These are phyloP conservation scores for Drosophila nasuta DNA, from an alignment of 1,140 invertebrate species.

Conservation along the genomic window DNA sequence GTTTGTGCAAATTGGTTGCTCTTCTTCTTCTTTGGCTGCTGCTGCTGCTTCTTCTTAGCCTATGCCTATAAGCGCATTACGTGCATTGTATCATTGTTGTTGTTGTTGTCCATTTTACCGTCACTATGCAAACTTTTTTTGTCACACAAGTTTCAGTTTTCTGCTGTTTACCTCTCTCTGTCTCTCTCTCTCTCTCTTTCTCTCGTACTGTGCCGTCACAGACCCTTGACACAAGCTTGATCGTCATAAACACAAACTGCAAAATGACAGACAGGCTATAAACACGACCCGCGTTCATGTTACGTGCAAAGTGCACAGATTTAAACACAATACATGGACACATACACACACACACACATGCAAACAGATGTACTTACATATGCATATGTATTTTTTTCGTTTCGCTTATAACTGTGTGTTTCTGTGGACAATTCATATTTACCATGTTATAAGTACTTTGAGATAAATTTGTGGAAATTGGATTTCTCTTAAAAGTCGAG, in stretches of 20 bases:
- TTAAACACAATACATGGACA: conserved; percentile 19
- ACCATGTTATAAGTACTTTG: conserved; percentile 6
- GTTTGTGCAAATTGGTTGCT: conserved; percentile 9
- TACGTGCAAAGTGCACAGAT: conserved; percentile 54
- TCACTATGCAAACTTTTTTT: conserved; percentile 59
- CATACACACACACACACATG: conserved; percentile 1
- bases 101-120: conserved; percentile 21
- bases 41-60: background rate
- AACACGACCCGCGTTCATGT: conserved; percentile 40
- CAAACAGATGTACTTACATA: background rate
- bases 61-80: conserved; percentile 46
- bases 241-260: conserved; percentile 50
- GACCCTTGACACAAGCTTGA: conserved; percentile 38
- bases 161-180: background rate
- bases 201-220: background rate
- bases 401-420: conserved; percentile 24
- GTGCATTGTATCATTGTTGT: conserved; percentile 19
- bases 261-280: conserved; percentile 49
- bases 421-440: conserved; percentile 26
- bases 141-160: conserved; percentile 26
- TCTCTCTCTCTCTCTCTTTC: background rate
- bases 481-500: conserved; percentile 12
- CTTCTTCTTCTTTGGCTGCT: conserved; percentile 3
- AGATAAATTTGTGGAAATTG: conserved; percentile 10
- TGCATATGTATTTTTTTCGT: conserved; percentile 15